Conservation (phyloP, 2,113 vertebrate genomes). For the Rhea americana region DNA sequence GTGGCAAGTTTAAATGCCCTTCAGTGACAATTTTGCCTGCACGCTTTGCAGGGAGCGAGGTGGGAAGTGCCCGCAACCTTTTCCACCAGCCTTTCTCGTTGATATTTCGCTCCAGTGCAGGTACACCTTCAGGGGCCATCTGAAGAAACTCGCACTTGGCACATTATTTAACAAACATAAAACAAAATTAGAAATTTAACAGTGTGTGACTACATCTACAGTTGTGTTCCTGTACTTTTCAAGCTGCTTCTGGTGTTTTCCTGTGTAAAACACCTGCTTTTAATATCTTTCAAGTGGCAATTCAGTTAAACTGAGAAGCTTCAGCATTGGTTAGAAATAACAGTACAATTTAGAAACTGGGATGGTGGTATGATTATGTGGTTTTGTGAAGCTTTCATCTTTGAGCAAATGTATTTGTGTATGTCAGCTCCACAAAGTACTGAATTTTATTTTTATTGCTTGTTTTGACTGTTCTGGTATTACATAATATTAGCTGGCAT, state of each 20-base stretch:
- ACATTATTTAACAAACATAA: neutral
- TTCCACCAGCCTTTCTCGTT: neutral
- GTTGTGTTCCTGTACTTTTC: neutral
- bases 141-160: neutral
- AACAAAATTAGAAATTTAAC: neutral
- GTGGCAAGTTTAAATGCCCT: neutral
- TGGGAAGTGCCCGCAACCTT: neutral
- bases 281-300: constrained; percentile 41
- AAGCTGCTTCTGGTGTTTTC: neutral
- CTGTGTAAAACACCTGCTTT: neutral
- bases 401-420: neutral
- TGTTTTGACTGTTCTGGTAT: neutral
- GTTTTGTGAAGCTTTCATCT: constrained; percentile 28
- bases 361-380: neutral
- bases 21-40: neutral
- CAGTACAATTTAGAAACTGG: neutral
- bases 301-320: constrained; percentile 28
- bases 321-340: neutral
- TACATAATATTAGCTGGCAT: neutral
- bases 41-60: accelerated
- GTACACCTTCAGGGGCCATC: neutral
- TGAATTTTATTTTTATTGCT: constrained; percentile 11
- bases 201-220: neutral
- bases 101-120: neutral
- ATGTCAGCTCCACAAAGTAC: neutral